These are phyloP conservation scores for Eleginops maclovinus DNA, from an alignment of 2,113 vertebrate species.

Conservation along the genomic window DNA sequence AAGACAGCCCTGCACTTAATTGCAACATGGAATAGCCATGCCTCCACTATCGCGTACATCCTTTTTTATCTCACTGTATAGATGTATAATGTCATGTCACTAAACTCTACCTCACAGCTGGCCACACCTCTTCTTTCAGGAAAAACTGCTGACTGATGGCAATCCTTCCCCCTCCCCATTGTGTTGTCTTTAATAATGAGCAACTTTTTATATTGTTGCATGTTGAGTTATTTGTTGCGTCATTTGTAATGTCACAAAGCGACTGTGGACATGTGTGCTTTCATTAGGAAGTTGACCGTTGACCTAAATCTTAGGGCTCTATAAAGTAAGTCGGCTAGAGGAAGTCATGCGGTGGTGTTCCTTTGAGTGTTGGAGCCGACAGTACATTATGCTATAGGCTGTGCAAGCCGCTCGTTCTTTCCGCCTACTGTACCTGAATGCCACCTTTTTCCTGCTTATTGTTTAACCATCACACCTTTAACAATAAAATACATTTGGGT, in stretches of 20 bases:
- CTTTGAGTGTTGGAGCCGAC: slow-evolving; percentile 25
- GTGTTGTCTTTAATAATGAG: background rate
- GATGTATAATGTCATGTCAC: background rate
- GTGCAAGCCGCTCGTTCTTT: slow-evolving; percentile 11
- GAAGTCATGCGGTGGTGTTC: slow-evolving; percentile 69
- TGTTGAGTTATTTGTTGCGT: slow-evolving; percentile 13
- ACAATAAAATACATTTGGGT: background rate
- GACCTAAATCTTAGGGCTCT: slow-evolving; percentile 69
- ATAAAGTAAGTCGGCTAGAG: slow-evolving; percentile 46
- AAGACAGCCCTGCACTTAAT: background rate
- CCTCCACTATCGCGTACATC: background rate
- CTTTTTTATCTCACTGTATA: background rate
- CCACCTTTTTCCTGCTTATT: slow-evolving; percentile 57
- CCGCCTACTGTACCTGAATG: slow-evolving; percentile 28
- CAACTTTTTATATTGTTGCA: background rate
- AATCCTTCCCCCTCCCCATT: background rate
- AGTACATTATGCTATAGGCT: slow-evolving; percentile 35
- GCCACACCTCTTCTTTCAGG: background rate
- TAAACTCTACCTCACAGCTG: background rate
- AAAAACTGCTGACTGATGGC: slow-evolving; percentile 11
- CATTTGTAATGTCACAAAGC: slow-evolving; percentile 9
- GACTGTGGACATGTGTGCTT: slow-evolving; percentile 26
- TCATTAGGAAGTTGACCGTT: slow-evolving; percentile 71
- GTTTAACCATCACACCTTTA: slow-evolving; percentile 34
- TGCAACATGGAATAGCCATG: background rate